A percentile compares a stretch with the other conserved stretches of the same genome.
Evolutionary conservation across 2,113 vertebrate species (phyloP).

Genomic region (Periophthalmus modestus): DNA sequence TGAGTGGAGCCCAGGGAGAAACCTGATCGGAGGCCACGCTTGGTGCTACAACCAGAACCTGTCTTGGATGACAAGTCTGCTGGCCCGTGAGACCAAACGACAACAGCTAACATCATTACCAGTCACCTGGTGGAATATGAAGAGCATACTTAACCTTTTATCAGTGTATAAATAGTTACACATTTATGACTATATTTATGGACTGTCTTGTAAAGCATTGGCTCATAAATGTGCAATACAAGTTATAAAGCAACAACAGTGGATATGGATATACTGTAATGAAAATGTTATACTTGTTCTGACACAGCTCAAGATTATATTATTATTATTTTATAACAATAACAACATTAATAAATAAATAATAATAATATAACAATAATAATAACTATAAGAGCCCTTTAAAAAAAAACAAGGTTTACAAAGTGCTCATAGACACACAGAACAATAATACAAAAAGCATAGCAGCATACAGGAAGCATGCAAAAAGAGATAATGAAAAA

Average conservation of each 20-base stretch:
- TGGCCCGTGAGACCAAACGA: constrained; percentile 2
- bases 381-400: too few species aligned
- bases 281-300: too few species aligned
- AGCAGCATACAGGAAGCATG: too few species aligned
- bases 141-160: background rate
- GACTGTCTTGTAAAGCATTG: background rate
- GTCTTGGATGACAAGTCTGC: constrained; percentile 2
- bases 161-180: background rate
- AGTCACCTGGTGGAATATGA: constrained; percentile 2
- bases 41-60: constrained; percentile 4
- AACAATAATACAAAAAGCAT: too few species aligned
- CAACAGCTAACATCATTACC: constrained; percentile 2
- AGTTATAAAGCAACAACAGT: background rate
- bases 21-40: background rate
- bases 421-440: too few species aligned
- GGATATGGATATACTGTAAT: background rate
- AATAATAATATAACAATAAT: too few species aligned
- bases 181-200: background rate
- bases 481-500: too few species aligned
- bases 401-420: too few species aligned
- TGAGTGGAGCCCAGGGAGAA: background rate
- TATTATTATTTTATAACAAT: too few species aligned
- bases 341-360: too few species aligned
- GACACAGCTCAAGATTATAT: too few species aligned
- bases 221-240: background rate